Conservation (phyloP, 2,888 invertebrate genomes). For the Apomyelois bistriatella region DNA sequence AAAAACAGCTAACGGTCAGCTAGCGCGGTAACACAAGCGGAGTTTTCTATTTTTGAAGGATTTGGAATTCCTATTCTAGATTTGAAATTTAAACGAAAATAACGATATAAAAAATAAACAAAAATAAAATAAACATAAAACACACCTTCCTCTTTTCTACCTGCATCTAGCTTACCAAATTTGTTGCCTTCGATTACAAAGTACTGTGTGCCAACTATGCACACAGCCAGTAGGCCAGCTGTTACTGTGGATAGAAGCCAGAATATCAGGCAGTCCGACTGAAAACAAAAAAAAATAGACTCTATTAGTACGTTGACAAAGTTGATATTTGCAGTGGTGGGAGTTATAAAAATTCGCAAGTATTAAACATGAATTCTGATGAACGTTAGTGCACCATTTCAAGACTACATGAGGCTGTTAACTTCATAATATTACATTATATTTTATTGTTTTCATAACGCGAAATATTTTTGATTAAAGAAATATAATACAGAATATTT, state of each 20-base stretch:
- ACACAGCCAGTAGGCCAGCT: conserved; percentile 81
- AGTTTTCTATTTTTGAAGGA: too few relatives aligned
- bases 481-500: background rate
- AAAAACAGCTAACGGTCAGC: too few relatives aligned
- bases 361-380: conserved; percentile 6
- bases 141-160: conserved; percentile 73
- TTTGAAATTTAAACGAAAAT: too few relatives aligned
- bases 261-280: conserved; percentile 83
- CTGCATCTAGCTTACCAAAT: conserved; percentile 76
- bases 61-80: too few relatives aligned
- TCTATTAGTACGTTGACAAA: background rate
- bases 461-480: background rate
- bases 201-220: conserved; percentile 83
- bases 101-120: conserved; percentile 11
- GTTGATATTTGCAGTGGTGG: background rate
- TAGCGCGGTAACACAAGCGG: too few relatives aligned
- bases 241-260: conserved; percentile 84
- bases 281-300: conserved; percentile 39
- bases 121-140: conserved; percentile 46
- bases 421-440: background rate
- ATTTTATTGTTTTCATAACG: conserved; percentile 1
- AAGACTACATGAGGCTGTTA: background rate
- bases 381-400: background rate
- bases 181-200: conserved; percentile 84
- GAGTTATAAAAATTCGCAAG: background rate